Percentiles rank a stretch among this genome's conserved stretches.
Conservation (phyloP, 2,797 vertebrate genomes). For the Oryzias sinensis region DNA sequence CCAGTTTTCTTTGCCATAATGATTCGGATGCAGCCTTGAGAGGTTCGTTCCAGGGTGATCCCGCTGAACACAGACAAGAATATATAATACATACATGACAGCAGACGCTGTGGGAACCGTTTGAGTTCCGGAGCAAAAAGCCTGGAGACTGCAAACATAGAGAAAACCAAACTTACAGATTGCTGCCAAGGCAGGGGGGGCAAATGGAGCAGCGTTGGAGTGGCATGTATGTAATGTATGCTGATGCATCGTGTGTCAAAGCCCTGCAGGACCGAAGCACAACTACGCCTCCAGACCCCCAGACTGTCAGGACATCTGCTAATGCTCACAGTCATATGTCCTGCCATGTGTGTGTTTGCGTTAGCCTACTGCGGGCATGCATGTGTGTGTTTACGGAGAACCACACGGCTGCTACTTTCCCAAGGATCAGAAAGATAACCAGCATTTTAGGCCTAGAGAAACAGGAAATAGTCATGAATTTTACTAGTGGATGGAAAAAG, state of each 20-base stretch:
- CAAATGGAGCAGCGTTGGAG: conserved; percentile 26
- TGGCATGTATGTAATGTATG: conserved; percentile 66
- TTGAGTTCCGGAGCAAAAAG: neutral
- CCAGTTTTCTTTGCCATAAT: too few relatives aligned
- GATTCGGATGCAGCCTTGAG: neutral
- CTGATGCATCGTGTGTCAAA: conserved; percentile 72
- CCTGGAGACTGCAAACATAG: conserved; percentile 2
- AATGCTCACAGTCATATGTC: conserved; percentile 76
- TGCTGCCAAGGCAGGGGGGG: conserved; percentile 11
- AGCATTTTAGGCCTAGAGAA: too few relatives aligned
- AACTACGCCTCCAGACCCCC: conserved; percentile 73
- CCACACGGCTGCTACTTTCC: too few relatives aligned
- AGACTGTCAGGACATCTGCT: conserved; percentile 83
- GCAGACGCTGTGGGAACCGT: neutral
- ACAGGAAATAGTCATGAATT: too few relatives aligned
- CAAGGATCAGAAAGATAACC: too few relatives aligned
- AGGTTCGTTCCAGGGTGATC: too few relatives aligned
- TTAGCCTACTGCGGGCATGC: conserved; percentile 13
- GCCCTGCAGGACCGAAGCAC: conserved; percentile 66
- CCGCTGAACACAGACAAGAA: neutral
- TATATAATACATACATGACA: neutral
- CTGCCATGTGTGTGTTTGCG: conserved; percentile 39
- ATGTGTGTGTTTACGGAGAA: conserved; percentile 20
- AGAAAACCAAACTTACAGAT: neutral
- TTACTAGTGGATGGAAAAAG: too few relatives aligned